Base-by-base conservation (phyloP, 2,797 vertebrate genomes). In the Hydrocynus forskahlii region DNA sequence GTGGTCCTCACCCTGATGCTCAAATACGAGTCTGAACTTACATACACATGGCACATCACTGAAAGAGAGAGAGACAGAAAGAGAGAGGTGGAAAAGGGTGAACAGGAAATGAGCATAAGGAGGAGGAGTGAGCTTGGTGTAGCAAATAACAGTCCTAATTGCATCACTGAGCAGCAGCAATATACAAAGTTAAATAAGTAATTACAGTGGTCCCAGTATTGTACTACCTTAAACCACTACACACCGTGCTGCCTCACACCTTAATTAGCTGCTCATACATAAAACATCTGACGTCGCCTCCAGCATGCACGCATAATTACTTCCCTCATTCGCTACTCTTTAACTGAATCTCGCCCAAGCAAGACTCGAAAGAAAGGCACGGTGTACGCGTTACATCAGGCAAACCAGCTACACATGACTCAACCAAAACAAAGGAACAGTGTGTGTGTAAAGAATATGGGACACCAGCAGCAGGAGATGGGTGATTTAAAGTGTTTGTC, bases 1-100 rank as follows among this genome's bases (percentile, higher is more conserved):
- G 95, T 94, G 59, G 94, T 93, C 87, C 95, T 96, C 14, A 94
- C 95, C 89, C 96, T 96, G 88, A 98, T 92, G 0, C 97, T 98
- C 89, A 99, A 91, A 63, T 97, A 99, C 23, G 97, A 98, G 91
- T 99, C 97, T n/a, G 95, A 91, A 0, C 95, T 98, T 88, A 99
- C 91, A 13, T 98, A 95, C 78, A 99, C 96, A 0, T 95, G 97
- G 81, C 97, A 98, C 87, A 98, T 96, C 81, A 97, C 97, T 99
- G 92, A 40, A 7, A 77, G 17, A 77, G 43, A 78, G 9, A 60
- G 62, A 29, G n/a, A 71, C n/a, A n/a, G 54, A 67, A 57, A 64
- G 57, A 81, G 62, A 60, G n/a, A 67, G 60, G 64, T 1, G 25
- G 14, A 50, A 1, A 59, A 19, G 66, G n/a, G n/a, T n/a, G n/a